Conservation (phyloP, 2,797 vertebrate genomes). For the Gallinago nigripennis region DNA sequence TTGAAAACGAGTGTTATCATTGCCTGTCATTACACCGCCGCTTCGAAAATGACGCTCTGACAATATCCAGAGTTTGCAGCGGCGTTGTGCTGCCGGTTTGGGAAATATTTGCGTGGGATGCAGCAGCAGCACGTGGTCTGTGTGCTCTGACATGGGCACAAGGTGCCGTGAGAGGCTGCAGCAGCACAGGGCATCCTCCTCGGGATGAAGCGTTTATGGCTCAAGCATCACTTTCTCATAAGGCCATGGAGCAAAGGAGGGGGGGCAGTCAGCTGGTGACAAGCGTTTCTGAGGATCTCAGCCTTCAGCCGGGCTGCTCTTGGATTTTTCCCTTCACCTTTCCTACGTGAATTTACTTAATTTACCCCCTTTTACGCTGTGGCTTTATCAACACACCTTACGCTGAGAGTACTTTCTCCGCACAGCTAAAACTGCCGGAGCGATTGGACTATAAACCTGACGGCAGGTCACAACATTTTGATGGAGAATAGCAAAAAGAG, state of each 20-base stretch:
- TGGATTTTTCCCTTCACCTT: neutral
- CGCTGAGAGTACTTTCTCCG: neutral
- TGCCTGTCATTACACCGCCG: neutral
- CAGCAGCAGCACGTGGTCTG: neutral
- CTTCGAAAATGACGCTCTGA: neutral
- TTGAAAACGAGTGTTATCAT: neutral
- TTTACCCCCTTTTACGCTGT: neutral
- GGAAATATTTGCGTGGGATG: neutral
- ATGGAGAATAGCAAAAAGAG: neutral
- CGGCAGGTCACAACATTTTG: neutral
- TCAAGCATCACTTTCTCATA: accelerated
- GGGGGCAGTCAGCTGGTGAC: neutral
- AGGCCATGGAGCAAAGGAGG: neutral
- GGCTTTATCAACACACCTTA: neutral
- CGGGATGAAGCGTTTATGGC: neutral
- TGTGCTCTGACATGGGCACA: neutral
- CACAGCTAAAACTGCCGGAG: neutral
- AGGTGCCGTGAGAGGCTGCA: neutral
- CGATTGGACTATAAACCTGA: neutral
- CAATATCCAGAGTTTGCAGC: neutral
- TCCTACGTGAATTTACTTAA: neutral
- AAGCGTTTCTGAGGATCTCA: neutral
- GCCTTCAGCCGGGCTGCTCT: neutral
- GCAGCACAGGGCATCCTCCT: neutral
- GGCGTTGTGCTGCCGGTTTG: neutral